These are phyloP conservation scores for Heterodera schachtii DNA, from an alignment of 1,140 invertebrate genomes.

Conservation along the genomic window DNA sequence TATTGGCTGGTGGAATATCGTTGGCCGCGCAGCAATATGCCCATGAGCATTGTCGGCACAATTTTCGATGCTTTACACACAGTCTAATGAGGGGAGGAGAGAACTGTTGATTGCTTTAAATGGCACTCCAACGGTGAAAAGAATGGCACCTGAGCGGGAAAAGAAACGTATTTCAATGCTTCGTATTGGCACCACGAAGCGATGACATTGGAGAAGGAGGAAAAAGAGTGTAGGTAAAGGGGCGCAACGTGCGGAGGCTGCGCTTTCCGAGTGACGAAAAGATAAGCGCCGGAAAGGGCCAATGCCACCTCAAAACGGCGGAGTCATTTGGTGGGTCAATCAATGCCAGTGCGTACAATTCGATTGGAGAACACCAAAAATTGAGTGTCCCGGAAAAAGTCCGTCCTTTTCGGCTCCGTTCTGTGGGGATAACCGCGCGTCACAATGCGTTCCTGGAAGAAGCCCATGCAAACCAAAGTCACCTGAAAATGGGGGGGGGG, in stretches of 20 bases:
- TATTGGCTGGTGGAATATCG: slow-evolving; percentile 91
- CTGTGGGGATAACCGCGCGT: slow-evolving; percentile 50
- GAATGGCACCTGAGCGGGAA: slow-evolving; percentile 82
- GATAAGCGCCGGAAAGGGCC: slow-evolving; percentile 38
- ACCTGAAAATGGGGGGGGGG: slow-evolving; percentile 39
- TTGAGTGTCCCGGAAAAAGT: slow-evolving; percentile 61
- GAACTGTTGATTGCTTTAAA: slow-evolving; percentile 1
- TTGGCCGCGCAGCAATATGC: slow-evolving; percentile 79
- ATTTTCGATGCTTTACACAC: slow-evolving; percentile 90
- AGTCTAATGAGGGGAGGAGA: slow-evolving; percentile 71
- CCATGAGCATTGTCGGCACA: slow-evolving; percentile 98
- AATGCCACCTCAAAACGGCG: slow-evolving; percentile 23
- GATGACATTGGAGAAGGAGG: slow-evolving; percentile 95
- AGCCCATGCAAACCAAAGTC: slow-evolving; percentile 60
- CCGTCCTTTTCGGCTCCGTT: slow-evolving; percentile 19
- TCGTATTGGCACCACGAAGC: slow-evolving; percentile 99
- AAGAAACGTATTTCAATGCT: slow-evolving; percentile 95
- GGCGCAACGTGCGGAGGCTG: slow-evolving; percentile 72
- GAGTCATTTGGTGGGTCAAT: background rate
- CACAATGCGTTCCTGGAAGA: slow-evolving; percentile 62
- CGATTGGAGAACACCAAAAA: slow-evolving; percentile 62
- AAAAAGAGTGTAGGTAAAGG: slow-evolving; percentile 92
- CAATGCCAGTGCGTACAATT: slow-evolving; percentile 47
- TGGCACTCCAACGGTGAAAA: slow-evolving; percentile 59
- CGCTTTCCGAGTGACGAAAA: slow-evolving; percentile 46